A percentile compares a stretch with the other conserved stretches of the same genome.
These are phyloP conservation scores for Philereme transversata DNA, from an alignment of 2,888 invertebrate genomes.

Conservation along the genomic window DNA sequence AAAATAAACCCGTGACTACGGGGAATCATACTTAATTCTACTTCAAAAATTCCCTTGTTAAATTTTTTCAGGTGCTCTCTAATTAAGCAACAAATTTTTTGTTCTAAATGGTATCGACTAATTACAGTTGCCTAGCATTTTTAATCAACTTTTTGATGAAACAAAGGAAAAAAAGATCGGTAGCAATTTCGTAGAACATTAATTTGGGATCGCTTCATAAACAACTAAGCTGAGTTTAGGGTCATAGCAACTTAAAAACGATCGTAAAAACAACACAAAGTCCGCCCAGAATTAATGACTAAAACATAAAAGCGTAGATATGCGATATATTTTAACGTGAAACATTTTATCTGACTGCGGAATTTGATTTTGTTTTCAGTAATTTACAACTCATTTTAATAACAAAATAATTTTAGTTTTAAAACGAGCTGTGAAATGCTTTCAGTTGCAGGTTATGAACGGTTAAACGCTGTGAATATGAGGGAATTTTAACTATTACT, in stretches of 20 bases:
- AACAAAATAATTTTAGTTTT: neutral
- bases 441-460: neutral
- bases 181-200: constrained; percentile 51
- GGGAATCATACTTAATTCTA: constrained; percentile 8
- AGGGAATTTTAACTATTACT: too few species aligned
- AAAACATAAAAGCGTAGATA: constrained; percentile 45
- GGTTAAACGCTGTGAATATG: too few species aligned
- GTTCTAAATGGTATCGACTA: constrained; percentile 29
- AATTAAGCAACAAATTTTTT: constrained; percentile 31
- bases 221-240: constrained; percentile 55
- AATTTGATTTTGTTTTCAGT: constrained; percentile 19
- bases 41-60: constrained; percentile 10
- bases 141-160: constrained; percentile 33
- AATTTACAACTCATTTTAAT: constrained; percentile 15
- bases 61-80: constrained; percentile 22
- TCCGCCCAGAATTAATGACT: constrained; percentile 57
- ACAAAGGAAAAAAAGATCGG: constrained; percentile 27
- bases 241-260: constrained; percentile 56
- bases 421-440: neutral
- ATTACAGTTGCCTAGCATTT: constrained; percentile 32
- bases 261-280: constrained; percentile 59
- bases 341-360: constrained; percentile 43
- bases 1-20: constrained; percentile 5
- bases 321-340: constrained; percentile 49
- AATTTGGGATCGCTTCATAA: constrained; percentile 55